Conservation (phyloP, 1,140 invertebrate genomes). For the Drosophila teissieri region DNA sequence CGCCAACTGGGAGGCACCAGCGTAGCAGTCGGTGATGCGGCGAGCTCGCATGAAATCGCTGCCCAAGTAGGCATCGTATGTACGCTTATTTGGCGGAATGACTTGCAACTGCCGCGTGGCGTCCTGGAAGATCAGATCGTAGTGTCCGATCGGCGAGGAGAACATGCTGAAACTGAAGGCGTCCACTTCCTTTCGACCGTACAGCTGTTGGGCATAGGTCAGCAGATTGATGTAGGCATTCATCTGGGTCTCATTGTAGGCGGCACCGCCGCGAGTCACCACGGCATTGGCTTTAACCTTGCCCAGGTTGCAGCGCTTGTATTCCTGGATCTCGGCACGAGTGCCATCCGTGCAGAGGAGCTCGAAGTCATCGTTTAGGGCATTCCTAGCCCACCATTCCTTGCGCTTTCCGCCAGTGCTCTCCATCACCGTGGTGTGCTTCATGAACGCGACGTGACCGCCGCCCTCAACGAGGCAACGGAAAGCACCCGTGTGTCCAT, state of each 20-base stretch:
- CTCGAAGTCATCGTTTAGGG: constrained; percentile 96
- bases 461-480: constrained; percentile 97
- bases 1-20: constrained; percentile 84
- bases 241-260: constrained; percentile 91
- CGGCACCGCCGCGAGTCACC: constrained; percentile 91
- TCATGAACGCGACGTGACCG: constrained; percentile 97
- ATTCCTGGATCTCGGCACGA: constrained; percentile 91
- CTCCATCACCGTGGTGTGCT: constrained; percentile 95
- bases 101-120: constrained; percentile 93
- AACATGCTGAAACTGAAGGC: constrained; percentile 97
- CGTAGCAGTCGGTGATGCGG: constrained; percentile 91
- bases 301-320: constrained; percentile 94
- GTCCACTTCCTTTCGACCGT: constrained; percentile 92
- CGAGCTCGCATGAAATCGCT: constrained; percentile 91
- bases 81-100: constrained; percentile 87
- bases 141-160: constrained; percentile 90
- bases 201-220: constrained; percentile 95
- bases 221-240: constrained; percentile 94
- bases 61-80: constrained; percentile 89
- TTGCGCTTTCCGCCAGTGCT: constrained; percentile 95
- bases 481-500: constrained; percentile 95
- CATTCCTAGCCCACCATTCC: constrained; percentile 97
- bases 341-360: constrained; percentile 97
- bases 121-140: constrained; percentile 96
- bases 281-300: constrained; percentile 96